Evolutionary conservation across 92 coral and sea anemone species (phyloP).

Genomic region (Epizoanthus rinbou): DNA sequence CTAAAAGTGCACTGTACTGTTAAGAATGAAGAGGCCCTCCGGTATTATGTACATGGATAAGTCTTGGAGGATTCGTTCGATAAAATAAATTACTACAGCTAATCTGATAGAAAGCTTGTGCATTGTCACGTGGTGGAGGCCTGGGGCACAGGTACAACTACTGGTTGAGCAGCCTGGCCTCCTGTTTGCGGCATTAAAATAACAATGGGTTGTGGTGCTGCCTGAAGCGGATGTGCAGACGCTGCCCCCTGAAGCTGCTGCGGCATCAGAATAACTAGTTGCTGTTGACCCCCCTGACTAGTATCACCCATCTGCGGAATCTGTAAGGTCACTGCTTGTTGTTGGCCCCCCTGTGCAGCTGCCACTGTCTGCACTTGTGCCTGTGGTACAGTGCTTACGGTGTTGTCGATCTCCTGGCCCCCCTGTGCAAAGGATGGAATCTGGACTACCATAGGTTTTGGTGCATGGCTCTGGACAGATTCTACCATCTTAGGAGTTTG

Average conservation of each 20-base stretch:
- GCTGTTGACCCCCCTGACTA: constrained; percentile 56
- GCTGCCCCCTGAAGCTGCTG: constrained; percentile 62
- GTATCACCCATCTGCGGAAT: constrained; percentile 60
- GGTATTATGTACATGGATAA: too few species aligned
- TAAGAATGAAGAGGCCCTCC: too few species aligned
- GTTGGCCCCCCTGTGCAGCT: constrained; percentile 45
- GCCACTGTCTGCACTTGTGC: constrained; percentile 50
- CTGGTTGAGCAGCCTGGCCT: constrained; percentile 74
- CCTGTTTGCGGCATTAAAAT: constrained; percentile 90
- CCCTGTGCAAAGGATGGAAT: constrained; percentile 56
- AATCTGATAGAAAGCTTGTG: neutral
- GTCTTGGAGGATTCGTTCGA: too few species aligned
- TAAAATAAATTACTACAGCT: neutral
- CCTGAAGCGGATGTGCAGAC: constrained; percentile 49
- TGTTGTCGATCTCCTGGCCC: constrained; percentile 34
- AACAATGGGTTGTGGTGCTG: constrained; percentile 79
- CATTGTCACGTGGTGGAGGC: constrained; percentile 25
- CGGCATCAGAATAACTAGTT: constrained; percentile 82
- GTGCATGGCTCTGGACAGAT: constrained; percentile 17
- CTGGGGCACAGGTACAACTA: constrained; percentile 85
- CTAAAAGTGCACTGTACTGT: too few species aligned
- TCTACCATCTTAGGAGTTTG: constrained; percentile 27
- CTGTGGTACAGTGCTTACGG: constrained; percentile 36
- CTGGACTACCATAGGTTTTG: constrained; percentile 71
- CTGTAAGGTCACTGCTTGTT: constrained; percentile 62